These are phyloP conservation scores for Ptychoptera albimana DNA, from an alignment of 2,888 invertebrate species.

Conservation along the genomic window DNA sequence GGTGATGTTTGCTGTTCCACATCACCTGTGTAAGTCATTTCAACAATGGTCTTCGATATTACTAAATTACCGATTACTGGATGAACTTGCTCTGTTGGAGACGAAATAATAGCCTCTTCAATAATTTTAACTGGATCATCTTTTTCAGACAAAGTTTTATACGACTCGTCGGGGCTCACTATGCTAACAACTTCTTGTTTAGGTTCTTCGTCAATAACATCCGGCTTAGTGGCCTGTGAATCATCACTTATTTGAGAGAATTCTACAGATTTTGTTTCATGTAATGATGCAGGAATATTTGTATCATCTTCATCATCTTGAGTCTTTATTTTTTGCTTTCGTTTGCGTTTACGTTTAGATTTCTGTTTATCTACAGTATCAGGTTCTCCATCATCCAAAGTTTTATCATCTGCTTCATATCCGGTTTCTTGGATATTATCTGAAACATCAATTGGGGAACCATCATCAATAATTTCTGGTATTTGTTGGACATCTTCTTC, in stretches of 20 bases:
- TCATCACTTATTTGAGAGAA: conserved; percentile 17
- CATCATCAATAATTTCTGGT: conserved; percentile 21
- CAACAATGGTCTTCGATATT: conserved; percentile 27
- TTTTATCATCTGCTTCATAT: conserved; percentile 53
- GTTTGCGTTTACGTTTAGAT: conserved; percentile 34
- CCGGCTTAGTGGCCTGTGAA: conserved; percentile 14
- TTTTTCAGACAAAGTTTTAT: conserved; percentile 39
- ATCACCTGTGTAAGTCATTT: conserved; percentile 25
- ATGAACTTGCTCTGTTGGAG: conserved; percentile 38
- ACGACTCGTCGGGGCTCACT: conserved; percentile 41
- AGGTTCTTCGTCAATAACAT: conserved; percentile 1
- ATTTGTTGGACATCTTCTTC: conserved; percentile 15
- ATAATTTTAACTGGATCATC: conserved; percentile 45
- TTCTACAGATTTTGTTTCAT: conserved; percentile 27
- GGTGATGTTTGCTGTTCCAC: conserved; percentile 44
- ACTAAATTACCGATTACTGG: conserved; percentile 38
- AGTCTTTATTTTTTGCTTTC: conserved; percentile 34
- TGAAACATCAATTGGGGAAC: conserved; percentile 37
- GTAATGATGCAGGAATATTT: conserved; percentile 32
- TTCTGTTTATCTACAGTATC: conserved; percentile 20
- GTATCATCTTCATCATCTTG: conserved; percentile 33
- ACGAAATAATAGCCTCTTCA: conserved; percentile 43
- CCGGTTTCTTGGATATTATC: conserved; percentile 35
- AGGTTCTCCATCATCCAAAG: conserved; percentile 28
- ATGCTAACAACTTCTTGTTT: conserved; percentile 22